Evolutionary conservation across 2,797 vertebrate species (phyloP), one percentile per base, ranked within the genome.

Genomic region (Corythornis leucogaster): DNA sequence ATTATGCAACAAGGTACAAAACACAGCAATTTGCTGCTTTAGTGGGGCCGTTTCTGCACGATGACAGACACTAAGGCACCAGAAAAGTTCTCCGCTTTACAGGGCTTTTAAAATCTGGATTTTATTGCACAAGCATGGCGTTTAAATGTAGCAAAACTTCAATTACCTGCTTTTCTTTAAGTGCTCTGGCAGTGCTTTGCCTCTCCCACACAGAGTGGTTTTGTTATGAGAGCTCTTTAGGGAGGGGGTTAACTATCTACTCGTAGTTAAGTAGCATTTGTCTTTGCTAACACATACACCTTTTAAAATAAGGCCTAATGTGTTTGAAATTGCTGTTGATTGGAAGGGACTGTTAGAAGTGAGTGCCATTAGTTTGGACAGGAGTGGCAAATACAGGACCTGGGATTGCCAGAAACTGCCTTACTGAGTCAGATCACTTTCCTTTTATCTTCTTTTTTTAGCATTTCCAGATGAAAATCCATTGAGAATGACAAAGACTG

Each of bases 101-200:
- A 20, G 35, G 4, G 5, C 80, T 89, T 73, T 87, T 73, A 66
- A 83, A 91, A 45, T 28, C 12, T 10, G 16, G 3, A 31, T 87
- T 92, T 94, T 91, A 83, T 79, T 87, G 63, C 66, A 11, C 55
- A 46, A 78, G 53, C 77, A 85, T 63, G 69, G 69, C 58, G 69
- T 54, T 94, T 69, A 91, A 95, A 93, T 2, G 12, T 8, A 85
- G 84, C 31, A 82, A 82, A 90, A 59, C 82, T 96, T 96, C 84
- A 92, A 76, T 94, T 94, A 91, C 89, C 82, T 92, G 74, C 85
- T 73, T 88, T 90, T 91, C 83, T 86, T 43, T 87, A 91, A 96
- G 92, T 94, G 90, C 75, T 95, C 76, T 92, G 87, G 71, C 87
- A 83, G 87, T 64, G 81, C 64, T 71, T 87, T 69, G 58, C 85